phyloP scores from a whole-genome alignment of 2,888 invertebrate genomes.

The Andrena hattorfiana region DNA sequence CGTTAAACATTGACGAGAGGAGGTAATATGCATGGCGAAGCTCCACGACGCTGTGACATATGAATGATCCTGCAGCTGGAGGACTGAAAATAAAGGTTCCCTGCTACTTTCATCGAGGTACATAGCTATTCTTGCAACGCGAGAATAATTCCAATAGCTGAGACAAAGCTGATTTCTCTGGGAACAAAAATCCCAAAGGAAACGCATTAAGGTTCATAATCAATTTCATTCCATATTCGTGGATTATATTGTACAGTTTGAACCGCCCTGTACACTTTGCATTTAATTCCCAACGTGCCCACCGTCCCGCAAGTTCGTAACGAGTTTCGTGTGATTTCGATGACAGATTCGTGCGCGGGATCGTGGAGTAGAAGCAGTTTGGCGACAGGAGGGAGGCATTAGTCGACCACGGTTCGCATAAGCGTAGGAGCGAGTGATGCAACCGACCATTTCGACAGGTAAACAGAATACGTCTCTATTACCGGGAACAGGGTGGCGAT shows the following conservation, averaged over 20 bases:
- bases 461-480: slow-evolving; percentile 36
- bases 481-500: slow-evolving; percentile 62
- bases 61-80: slow-evolving; percentile 10
- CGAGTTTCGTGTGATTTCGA: neutral
- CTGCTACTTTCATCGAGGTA: neutral
- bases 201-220: neutral
- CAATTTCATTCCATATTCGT: neutral
- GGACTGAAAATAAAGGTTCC: neutral
- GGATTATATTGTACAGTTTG: no score
- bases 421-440: neutral
- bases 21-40: slow-evolving; percentile 6
- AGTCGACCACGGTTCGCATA: neutral
- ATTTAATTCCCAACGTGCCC: neutral
- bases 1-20: neutral
- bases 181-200: neutral
- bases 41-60: neutral
- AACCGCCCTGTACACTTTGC: no score
- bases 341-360: neutral
- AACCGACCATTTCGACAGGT: slow-evolving; percentile 6
- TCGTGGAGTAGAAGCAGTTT: neutral
- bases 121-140: neutral
- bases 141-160: neutral
- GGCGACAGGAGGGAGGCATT: neutral
- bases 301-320: neutral
- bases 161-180: neutral